phyloP scores from a whole-genome alignment of 1,140 invertebrate genomes.

The Caenorhabditis latens region DNA sequence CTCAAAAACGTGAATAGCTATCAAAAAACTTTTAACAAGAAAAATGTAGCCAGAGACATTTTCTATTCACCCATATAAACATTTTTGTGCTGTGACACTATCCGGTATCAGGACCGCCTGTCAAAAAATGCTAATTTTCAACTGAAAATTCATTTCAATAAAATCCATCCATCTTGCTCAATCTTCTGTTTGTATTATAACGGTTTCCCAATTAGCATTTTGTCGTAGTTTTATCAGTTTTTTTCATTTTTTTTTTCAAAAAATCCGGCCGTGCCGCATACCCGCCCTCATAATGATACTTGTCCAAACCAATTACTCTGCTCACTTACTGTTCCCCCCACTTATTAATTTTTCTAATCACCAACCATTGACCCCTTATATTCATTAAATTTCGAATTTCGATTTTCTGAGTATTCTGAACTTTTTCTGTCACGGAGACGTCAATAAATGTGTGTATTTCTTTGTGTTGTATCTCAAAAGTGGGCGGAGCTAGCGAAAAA shows the following conservation, averaged over 20 bases:
- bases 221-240: neutral
- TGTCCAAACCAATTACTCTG: slow-evolving; percentile 18
- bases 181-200: slow-evolving; percentile 42
- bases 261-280: slow-evolving; percentile 4
- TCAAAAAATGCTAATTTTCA: neutral
- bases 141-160: neutral
- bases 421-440: neutral
- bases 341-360: too few relatives aligned
- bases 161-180: neutral
- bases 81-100: too few relatives aligned
- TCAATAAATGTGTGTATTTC: neutral
- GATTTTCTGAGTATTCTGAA: neutral
- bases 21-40: neutral
- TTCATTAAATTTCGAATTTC: neutral
- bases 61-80: too few relatives aligned
- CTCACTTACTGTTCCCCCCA: slow-evolving; percentile 11
- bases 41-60: too few relatives aligned
- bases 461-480: neutral
- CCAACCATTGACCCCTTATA: neutral
- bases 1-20: neutral
- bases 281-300: slow-evolving; percentile 28
- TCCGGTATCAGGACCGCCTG: too few relatives aligned
- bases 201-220: slow-evolving; percentile 32
- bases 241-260: neutral
- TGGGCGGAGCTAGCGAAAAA: neutral